Conservation (phyloP, 2,888 invertebrate species). For the Ennomos quercinarius region DNA sequence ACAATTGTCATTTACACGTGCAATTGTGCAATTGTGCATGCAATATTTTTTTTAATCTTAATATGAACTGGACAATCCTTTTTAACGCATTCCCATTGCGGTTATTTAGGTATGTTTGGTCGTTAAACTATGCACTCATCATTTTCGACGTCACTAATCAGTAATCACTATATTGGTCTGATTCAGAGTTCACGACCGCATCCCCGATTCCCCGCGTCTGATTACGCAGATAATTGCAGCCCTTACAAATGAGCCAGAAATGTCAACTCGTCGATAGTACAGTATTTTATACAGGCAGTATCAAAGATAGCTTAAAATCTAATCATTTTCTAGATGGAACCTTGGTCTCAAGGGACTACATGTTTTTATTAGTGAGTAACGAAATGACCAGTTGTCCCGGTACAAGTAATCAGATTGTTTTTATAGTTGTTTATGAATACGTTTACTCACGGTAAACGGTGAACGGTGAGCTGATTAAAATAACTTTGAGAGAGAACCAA, state of each 20-base stretch:
- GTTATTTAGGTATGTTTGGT: constrained; percentile 29
- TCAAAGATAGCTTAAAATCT: neutral
- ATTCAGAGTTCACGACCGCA: constrained; percentile 54
- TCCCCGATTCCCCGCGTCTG: constrained; percentile 62
- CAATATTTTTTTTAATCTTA: no score
- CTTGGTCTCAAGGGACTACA: neutral
- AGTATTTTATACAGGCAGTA: constrained; percentile 11
- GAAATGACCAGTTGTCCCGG: no score
- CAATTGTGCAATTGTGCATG: no score
- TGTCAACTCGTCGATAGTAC: constrained; percentile 65
- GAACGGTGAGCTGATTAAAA: no score
- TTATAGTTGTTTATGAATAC: no score
- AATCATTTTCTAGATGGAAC: neutral
- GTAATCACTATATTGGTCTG: constrained; percentile 45
- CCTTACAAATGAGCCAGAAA: constrained; percentile 77
- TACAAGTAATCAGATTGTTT: no score
- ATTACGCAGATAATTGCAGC: constrained; percentile 80
- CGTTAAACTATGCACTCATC: constrained; percentile 32
- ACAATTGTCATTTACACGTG: no score
- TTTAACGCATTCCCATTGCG: constrained; percentile 24
- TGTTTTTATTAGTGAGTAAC: no score
- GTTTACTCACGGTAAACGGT: no score
- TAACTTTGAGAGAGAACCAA: no score
- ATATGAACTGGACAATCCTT: no score
- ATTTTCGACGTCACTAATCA: constrained; percentile 44